phyloP scores from a whole-genome alignment of 1,140 invertebrate genomes.

The Ephestia elutella region DNA sequence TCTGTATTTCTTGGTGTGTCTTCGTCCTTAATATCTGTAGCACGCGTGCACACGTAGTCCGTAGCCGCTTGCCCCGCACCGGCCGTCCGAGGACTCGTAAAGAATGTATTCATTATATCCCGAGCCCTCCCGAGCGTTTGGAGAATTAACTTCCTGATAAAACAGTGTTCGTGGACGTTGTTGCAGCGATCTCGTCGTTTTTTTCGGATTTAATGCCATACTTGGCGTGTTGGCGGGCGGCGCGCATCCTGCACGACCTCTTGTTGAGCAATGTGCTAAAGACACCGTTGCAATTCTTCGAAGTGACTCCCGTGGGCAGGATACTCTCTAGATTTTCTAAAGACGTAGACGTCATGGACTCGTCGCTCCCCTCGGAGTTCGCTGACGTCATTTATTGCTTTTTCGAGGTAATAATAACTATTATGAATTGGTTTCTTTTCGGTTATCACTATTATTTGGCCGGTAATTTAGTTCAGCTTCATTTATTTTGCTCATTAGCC shows the following conservation, averaged over 20 bases:
- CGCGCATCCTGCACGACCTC: constrained; percentile 82
- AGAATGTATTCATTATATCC: constrained; percentile 66
- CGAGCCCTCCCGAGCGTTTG: not conserved
- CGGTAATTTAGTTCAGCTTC: not conserved
- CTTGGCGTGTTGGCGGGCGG: constrained; percentile 83
- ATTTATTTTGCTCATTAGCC: constrained; percentile 10
- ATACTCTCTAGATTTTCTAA: constrained; percentile 92
- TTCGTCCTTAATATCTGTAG: not conserved
- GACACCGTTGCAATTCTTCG: constrained; percentile 87
- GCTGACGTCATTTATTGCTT: constrained; percentile 84
- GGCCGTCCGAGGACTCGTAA: constrained; percentile 23
- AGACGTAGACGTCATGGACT: constrained; percentile 84
- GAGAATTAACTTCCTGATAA: too few relatives aligned
- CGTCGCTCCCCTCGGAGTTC: constrained; percentile 80
- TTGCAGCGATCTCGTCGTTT: constrained; percentile 80
- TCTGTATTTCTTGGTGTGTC: not conserved
- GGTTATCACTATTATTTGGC: not conserved
- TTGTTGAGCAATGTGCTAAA: constrained; percentile 85
- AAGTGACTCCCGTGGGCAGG: constrained; percentile 90
- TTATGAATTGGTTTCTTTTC: not conserved
- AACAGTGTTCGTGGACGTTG: constrained; percentile 34
- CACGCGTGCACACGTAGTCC: not conserved
- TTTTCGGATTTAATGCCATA: constrained; percentile 81
- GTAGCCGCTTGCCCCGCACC: constrained; percentile 9
- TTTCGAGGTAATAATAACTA: constrained; percentile 81